Evolutionary conservation across 2,113 vertebrate genomes (phyloP).

Genomic region (Siphamia tubifer): DNA sequence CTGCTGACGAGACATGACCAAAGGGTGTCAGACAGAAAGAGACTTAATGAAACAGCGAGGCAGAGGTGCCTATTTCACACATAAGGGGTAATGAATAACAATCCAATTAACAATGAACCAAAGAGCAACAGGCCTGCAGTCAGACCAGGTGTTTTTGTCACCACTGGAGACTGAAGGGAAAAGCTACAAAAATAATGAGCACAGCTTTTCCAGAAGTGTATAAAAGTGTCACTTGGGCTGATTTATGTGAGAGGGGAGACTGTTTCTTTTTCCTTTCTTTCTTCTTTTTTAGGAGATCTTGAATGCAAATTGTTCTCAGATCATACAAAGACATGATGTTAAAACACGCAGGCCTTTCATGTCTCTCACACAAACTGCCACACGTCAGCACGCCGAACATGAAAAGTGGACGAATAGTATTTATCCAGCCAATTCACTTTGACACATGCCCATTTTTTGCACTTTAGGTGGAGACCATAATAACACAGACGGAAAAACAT

Average conservation of each 20-base stretch:
- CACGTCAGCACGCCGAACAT: conserved; percentile 46
- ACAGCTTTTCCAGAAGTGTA: neutral
- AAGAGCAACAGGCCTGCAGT: conserved; percentile 27
- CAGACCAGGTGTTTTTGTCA: conserved; percentile 10
- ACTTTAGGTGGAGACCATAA: conserved; percentile 10
- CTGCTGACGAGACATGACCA: conserved; percentile 30
- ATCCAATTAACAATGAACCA: conserved; percentile 63
- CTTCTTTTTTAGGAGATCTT: conserved; percentile 21
- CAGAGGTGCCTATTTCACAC: conserved; percentile 57
- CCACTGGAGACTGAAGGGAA: neutral
- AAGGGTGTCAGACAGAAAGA: conserved; percentile 60
- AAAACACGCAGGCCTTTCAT: conserved; percentile 69
- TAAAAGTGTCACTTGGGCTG: conserved; percentile 56
- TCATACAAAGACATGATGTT: conserved; percentile 44
- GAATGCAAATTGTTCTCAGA: conserved; percentile 72
- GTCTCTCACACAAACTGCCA: conserved; percentile 29
- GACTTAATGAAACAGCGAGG: conserved; percentile 44
- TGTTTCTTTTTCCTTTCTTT: neutral
- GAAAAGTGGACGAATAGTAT: conserved; percentile 59
- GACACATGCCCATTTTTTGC: conserved; percentile 15
- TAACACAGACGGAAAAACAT: conserved; percentile 11
- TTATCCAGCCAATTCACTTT: conserved; percentile 54
- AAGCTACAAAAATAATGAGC: conserved; percentile 1
- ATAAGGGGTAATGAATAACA: conserved; percentile 57
- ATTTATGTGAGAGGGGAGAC: conserved; percentile 51